Percentiles rank a stretch among this genome's conserved stretches.
phyloP scores from a whole-genome alignment of 92 coral and sea anemone species.

The Epizoanthus ramosus region DNA sequence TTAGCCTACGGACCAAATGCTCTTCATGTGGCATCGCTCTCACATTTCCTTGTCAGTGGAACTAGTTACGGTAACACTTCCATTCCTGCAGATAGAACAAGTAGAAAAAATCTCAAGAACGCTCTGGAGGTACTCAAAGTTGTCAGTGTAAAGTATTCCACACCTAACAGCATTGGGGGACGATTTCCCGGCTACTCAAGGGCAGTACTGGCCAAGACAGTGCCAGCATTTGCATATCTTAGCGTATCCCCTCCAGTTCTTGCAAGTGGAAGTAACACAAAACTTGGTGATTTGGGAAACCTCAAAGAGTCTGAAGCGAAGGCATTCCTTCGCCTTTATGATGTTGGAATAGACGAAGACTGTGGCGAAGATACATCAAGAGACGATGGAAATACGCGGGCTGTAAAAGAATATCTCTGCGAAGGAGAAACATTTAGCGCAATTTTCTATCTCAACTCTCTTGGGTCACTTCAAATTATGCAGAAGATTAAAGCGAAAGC shows the following conservation, averaged over 20 bases:
- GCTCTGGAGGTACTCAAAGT: slow-evolving; percentile 50
- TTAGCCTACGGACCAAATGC: slow-evolving; percentile 67
- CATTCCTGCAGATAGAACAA: neutral
- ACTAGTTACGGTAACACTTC: slow-evolving; percentile 9
- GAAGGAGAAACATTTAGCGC: slow-evolving; percentile 28
- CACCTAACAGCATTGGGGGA: slow-evolving; percentile 59
- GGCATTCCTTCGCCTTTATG: neutral
- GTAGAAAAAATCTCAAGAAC: slow-evolving; percentile 33
- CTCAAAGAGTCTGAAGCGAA: too few species aligned
- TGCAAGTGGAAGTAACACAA: neutral
- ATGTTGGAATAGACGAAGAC: neutral
- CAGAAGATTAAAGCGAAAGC: slow-evolving; percentile 32
- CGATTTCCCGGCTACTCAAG: slow-evolving; percentile 50
- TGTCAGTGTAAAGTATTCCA: slow-evolving; percentile 58
- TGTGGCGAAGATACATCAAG: too few species aligned
- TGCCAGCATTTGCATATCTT: slow-evolving; percentile 48
- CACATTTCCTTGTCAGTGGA: slow-evolving; percentile 53
- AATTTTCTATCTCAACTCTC: slow-evolving; percentile 56
- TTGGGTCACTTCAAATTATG: slow-evolving; percentile 58
- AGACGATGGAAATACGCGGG: neutral
- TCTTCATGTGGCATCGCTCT: slow-evolving; percentile 51
- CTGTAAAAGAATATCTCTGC: slow-evolving; percentile 23
- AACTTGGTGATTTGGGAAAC: neutral
- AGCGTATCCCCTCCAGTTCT: neutral
- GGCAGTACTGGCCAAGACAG: slow-evolving; percentile 28